Base-by-base conservation (phyloP, 1,140 invertebrate species). In the Diplogasteroides magnus region DNA sequence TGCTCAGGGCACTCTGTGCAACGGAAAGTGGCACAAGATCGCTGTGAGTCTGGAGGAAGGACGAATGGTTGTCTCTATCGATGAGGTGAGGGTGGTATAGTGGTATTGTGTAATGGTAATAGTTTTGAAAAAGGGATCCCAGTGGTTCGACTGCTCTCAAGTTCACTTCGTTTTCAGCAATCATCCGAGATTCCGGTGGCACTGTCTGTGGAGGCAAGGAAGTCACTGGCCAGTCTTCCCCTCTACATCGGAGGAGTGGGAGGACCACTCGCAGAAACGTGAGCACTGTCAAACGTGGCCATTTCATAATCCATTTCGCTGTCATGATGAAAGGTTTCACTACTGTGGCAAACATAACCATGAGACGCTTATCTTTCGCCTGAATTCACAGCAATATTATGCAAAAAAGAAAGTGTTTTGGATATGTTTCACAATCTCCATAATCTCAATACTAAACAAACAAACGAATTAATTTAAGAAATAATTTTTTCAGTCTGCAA, bases 391-490 rank as follows among this genome's bases (percentile, higher is more conserved):
- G n/a, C 55, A 11, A 26, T 26, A 55, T 11, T 15, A 19, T 64
- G 64, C 37, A 26, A 11, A 26, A 11, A 11, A 66, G 19, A 67
- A 72, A 14, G n/a, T 71, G 66, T 67, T 69, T 37, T 72, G 58
- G 23, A 67, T 71, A 6, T 67, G 68, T 15, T 37, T 71, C 48
- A 69, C 72, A 67, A 71, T 71, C 68, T 67, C 48, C 28, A 67
- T 67, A 62, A 28, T 71, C 28, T 70, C 69, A 6, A 61, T 15
- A 15, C 60, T 23, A 25, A 64, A 64, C 23, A 64, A 27, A 25
- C 59, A 61, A 25, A n/a, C 25, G 59, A 15, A 13, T 61, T 14
- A 15, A 60, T 66, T 61, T 48, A 68, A 56, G 26, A 15, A 48
- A 48, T 11, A 56, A 74, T 11, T 31, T 67, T 6, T 26, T 74